Percentiles rank a stretch among this genome's conserved stretches.
These are phyloP conservation scores for Drosophila truncata DNA, from an alignment of 1,140 invertebrate genomes.

Conservation along the genomic window DNA sequence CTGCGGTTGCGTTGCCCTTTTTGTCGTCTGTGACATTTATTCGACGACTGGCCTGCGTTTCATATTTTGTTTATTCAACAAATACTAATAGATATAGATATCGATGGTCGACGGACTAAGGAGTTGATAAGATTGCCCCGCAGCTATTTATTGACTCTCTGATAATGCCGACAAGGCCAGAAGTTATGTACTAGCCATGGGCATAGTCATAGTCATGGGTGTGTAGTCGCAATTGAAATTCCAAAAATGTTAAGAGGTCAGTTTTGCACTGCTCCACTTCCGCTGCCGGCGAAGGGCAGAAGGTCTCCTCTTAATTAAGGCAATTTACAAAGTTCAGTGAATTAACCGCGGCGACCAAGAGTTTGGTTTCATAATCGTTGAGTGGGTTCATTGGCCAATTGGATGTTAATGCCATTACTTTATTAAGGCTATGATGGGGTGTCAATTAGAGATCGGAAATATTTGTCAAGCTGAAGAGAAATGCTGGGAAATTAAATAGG, in stretches of 20 bases:
- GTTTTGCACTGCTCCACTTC: conserved; percentile 67
- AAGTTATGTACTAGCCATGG: conserved; percentile 7
- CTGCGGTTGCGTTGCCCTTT: conserved; percentile 41
- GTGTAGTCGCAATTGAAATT: conserved; percentile 33
- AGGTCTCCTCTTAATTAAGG: conserved; percentile 66
- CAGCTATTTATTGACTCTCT: conserved; percentile 49
- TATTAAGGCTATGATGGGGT: background rate
- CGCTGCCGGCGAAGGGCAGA: conserved; percentile 51
- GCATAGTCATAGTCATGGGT: background rate
- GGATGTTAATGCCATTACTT: conserved; percentile 39
- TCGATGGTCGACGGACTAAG: conserved; percentile 32
- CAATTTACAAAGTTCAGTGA: conserved; percentile 64
- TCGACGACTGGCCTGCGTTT: conserved; percentile 32
- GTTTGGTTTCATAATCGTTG: conserved; percentile 46
- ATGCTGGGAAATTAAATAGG: background rate
- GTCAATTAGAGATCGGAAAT: conserved; percentile 1
- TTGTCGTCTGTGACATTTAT: conserved; percentile 63
- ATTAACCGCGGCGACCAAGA: conserved; percentile 38
- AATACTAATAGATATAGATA: conserved; percentile 71
- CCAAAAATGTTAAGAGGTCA: conserved; percentile 62
- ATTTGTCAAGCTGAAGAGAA: no score
- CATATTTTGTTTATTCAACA: conserved; percentile 56
- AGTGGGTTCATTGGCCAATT: conserved; percentile 69
- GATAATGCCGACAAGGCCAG: conserved; percentile 71
- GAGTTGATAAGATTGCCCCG: conserved; percentile 59